phyloP scores from a whole-genome alignment of 2,797 vertebrate genomes.

The Serranus cabrilla region DNA sequence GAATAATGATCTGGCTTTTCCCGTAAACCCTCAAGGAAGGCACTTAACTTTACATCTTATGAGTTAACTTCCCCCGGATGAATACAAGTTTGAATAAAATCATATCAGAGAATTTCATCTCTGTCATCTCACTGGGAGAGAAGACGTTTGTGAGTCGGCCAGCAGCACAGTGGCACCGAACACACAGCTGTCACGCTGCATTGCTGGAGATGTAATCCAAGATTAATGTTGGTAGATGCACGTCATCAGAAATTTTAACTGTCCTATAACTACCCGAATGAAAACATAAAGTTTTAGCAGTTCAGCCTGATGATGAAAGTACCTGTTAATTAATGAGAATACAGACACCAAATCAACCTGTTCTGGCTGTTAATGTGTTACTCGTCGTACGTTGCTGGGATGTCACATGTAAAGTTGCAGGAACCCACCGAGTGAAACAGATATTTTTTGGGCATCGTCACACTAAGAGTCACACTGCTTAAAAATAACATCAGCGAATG shows the following conservation, averaged over 20 bases:
- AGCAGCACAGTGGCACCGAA: not conserved
- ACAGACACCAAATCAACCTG: not conserved
- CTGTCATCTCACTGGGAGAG: slow-evolving; percentile 10
- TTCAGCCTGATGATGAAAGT: slow-evolving; percentile 4
- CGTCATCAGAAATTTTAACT: not conserved
- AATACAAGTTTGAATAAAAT: slow-evolving; percentile 1
- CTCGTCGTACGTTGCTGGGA: too few species aligned
- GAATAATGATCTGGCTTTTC: not conserved
- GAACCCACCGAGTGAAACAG: too few species aligned
- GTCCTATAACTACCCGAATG: not conserved
- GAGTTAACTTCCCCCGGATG: not conserved
- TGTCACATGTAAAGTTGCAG: too few species aligned
- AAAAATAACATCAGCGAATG: too few species aligned
- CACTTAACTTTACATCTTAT: not conserved
- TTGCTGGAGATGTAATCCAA: not conserved
- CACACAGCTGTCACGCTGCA: not conserved
- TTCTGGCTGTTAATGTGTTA: too few species aligned
- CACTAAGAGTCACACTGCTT: too few species aligned
- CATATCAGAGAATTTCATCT: not conserved
- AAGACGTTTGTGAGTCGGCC: slow-evolving; percentile 8
- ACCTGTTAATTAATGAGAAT: slow-evolving; percentile 23
- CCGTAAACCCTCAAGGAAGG: not conserved
- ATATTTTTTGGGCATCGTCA: too few species aligned
- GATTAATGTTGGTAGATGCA: not conserved
- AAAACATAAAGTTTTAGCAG: not conserved